phyloP scores from a whole-genome alignment of 2,888 invertebrate species.

The Dicranocentrus wangi region DNA sequence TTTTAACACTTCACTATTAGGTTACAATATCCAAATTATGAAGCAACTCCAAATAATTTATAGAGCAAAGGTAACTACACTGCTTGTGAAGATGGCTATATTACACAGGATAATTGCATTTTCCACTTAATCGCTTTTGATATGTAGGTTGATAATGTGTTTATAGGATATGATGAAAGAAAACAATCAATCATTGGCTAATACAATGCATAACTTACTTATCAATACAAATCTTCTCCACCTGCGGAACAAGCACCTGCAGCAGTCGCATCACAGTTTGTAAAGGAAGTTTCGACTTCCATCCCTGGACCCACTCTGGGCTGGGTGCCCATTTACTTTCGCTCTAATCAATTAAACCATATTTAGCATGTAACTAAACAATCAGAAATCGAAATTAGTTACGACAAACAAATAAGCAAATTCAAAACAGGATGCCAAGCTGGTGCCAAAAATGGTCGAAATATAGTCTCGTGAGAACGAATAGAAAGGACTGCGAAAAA shows the following conservation, averaged over 20 bases:
- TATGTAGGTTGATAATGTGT: constrained; percentile 22
- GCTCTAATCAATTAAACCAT: constrained; percentile 53
- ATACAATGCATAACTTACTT: constrained; percentile 83
- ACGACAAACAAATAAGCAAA: neutral
- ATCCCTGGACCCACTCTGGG: constrained; percentile 94
- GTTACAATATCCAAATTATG: too few species aligned
- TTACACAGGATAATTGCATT: constrained; percentile 7
- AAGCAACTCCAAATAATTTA: neutral
- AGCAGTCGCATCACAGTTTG: constrained; percentile 99
- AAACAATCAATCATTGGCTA: neutral
- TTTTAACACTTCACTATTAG: too few species aligned
- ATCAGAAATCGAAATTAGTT: constrained; percentile 3
- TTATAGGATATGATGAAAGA: neutral
- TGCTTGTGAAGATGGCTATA: neutral
- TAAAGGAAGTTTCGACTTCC: constrained; percentile 97
- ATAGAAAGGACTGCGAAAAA: neutral
- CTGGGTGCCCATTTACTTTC: constrained; percentile 86
- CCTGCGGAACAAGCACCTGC: constrained; percentile 99
- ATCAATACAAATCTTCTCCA: constrained; percentile 99
- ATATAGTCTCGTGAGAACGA: neutral
- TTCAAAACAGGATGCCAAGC: constrained; percentile 5
- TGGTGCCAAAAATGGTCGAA: neutral
- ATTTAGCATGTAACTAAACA: neutral
- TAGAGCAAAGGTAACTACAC: constrained; percentile 6
- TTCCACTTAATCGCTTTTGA: neutral